Conservation (phyloP, 2,888 invertebrate species). For the Temnothorax ravouxi region DNA sequence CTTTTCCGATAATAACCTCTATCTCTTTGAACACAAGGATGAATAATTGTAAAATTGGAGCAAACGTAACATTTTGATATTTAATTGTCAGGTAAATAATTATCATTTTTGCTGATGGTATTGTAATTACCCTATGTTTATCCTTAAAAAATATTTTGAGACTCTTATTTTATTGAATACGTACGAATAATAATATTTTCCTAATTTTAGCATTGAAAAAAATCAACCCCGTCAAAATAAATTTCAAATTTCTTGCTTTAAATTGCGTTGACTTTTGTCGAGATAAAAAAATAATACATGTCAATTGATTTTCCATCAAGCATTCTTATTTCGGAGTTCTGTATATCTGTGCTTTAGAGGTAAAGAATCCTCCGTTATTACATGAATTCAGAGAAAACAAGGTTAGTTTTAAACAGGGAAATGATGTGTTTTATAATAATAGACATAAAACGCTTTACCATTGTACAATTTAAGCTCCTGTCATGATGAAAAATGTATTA, state of each 20-base stretch:
- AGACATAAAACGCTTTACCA: no score
- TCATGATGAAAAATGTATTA: no score
- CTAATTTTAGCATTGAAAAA: not conserved
- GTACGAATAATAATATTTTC: not conserved
- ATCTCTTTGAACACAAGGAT: not conserved
- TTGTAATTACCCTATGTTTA: not conserved
- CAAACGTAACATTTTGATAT: not conserved
- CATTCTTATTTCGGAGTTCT: not conserved
- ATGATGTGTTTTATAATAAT: no score
- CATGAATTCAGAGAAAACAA: no score
- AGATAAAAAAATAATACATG: not conserved
- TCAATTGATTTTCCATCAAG: not conserved
- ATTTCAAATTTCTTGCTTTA: no score
- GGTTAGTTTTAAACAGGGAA: no score
- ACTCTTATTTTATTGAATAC: not conserved
- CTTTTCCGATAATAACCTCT: not conserved
- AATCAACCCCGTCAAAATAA: no score
- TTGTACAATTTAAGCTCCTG: no score
- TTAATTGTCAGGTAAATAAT: not conserved
- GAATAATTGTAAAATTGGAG: not conserved
- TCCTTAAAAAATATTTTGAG: not conserved
- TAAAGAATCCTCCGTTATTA: no score
- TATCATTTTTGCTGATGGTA: not conserved
- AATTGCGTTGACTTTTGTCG: not conserved
- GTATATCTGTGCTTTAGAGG: no score